phyloP scores from a whole-genome alignment of 2,888 invertebrate species.

The Ochropleura plecta region DNA sequence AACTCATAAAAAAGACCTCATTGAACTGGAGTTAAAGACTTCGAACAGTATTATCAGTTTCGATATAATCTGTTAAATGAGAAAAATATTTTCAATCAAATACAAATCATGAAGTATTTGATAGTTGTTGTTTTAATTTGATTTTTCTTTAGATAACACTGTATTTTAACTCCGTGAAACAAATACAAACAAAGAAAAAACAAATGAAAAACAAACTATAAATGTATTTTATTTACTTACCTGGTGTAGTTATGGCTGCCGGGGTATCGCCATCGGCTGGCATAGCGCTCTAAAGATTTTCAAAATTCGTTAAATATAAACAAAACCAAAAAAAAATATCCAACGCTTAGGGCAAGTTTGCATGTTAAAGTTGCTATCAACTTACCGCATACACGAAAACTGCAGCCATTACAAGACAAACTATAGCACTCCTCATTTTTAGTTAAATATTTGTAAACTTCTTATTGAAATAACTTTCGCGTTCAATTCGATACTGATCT shows the following conservation, averaged over 20 bases:
- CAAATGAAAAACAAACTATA: background rate
- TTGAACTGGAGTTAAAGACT: background rate
- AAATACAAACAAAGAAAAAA: background rate
- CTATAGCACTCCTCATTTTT: conserved; percentile 57
- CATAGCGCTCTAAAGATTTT: conserved; percentile 36
- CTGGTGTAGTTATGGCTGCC: background rate
- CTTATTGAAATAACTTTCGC: conserved; percentile 2
- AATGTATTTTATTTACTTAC: conserved; percentile 10
- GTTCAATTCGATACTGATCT: conserved; percentile 36
- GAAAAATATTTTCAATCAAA: background rate
- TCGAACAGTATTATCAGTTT: background rate
- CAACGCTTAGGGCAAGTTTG: background rate
- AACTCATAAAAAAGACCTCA: background rate
- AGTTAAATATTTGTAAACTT: background rate
- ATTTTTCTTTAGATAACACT: background rate
- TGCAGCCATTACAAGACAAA: conserved; percentile 41
- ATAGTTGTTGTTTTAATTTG: background rate
- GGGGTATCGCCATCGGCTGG: conserved; percentile 3
- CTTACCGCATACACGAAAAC: conserved; percentile 59
- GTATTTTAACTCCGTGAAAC: background rate
- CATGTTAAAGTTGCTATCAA: background rate
- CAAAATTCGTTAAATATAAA: background rate
- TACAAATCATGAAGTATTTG: too few relatives aligned
- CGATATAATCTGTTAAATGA: background rate
- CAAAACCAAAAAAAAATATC: too few relatives aligned